Evolutionary conservation across 2,113 vertebrate genomes (phyloP).

Genomic region (Motacilla alba): DNA sequence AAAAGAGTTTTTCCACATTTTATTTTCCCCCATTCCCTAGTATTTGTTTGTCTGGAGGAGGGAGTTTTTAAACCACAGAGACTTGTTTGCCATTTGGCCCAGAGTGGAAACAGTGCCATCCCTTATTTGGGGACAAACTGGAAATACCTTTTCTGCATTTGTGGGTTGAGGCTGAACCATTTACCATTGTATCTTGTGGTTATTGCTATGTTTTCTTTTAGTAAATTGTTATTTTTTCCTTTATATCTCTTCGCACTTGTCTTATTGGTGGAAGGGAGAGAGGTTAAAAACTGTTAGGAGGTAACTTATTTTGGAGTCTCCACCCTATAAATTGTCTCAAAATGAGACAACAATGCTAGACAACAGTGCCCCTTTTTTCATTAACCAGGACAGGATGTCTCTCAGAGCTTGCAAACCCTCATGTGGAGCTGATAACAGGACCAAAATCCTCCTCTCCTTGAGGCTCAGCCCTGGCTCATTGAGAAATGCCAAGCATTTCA

Average conservation of each 20-base stretch:
- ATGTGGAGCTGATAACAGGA: neutral
- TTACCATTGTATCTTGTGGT: neutral
- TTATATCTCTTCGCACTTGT: neutral
- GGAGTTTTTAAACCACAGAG: neutral
- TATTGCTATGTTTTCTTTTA: neutral
- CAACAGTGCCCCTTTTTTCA: neutral
- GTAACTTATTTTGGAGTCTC: neutral
- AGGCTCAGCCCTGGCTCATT: neutral
- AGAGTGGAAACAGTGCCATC: neutral
- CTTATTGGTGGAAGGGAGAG: neutral
- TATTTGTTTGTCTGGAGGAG: neutral
- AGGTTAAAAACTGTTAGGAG: neutral
- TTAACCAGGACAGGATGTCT: neutral
- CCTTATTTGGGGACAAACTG: neutral
- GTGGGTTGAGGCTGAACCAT: neutral
- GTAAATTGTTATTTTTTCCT: neutral
- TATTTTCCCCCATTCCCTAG: neutral
- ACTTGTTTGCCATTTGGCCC: neutral
- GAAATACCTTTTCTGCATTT: neutral
- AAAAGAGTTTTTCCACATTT: neutral
- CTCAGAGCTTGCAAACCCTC: neutral
- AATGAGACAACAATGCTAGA: neutral
- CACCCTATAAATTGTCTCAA: neutral
- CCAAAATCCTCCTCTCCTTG: neutral
- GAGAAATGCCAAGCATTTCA: neutral